Evolutionary conservation across 2,797 vertebrate genomes (phyloP).

Genomic region (Gorsachius magnificus): DNA sequence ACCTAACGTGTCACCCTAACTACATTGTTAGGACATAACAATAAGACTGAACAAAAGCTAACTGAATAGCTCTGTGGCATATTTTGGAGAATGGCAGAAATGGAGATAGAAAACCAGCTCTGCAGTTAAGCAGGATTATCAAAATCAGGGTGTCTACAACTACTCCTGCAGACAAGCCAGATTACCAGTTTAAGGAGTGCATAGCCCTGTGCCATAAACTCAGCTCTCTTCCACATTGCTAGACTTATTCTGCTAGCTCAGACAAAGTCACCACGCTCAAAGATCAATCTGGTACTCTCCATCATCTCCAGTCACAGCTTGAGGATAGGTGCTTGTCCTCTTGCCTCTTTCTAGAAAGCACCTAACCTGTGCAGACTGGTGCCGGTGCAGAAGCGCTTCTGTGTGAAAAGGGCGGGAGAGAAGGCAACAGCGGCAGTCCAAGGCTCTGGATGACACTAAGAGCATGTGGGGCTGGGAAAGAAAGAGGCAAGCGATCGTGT

Average conservation of each 20-base stretch:
- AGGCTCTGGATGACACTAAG: background rate
- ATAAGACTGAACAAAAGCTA: background rate
- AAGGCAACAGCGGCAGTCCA: background rate
- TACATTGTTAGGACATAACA: no score
- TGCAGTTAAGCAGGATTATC: background rate
- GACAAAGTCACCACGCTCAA: background rate
- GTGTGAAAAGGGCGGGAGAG: background rate
- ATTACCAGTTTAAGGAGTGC: background rate
- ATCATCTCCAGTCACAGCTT: background rate
- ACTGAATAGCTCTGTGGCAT: background rate
- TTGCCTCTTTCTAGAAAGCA: background rate
- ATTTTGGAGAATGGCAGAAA: background rate
- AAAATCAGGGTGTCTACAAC: background rate
- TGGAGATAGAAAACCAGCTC: background rate
- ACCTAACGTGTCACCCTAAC: no score
- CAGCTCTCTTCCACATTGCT: background rate
- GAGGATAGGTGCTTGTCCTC: background rate
- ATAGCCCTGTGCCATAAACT: background rate
- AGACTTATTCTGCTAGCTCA: background rate
- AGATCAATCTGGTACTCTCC: background rate
- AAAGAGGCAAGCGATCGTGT: fast-evolving
- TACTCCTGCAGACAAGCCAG: background rate
- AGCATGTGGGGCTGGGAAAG: background rate
- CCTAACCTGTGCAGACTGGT: background rate
- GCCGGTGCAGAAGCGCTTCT: background rate